phyloP scores from a whole-genome alignment of 2,888 invertebrate genomes.

The Euclidia mi region DNA sequence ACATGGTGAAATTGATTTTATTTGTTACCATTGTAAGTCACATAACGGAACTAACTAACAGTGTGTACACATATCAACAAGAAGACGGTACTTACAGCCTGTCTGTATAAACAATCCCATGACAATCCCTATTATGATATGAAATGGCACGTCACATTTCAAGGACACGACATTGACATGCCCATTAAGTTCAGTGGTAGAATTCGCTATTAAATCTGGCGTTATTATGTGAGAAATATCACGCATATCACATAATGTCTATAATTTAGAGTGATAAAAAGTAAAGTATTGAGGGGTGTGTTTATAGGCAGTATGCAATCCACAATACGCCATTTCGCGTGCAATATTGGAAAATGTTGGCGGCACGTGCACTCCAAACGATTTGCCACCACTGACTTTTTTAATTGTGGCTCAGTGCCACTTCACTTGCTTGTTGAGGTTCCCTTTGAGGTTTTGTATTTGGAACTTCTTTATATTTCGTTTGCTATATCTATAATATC shows the following conservation, averaged over 20 bases:
- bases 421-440: conserved; percentile 38
- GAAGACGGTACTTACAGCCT: background rate
- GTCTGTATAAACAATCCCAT: conserved; percentile 4
- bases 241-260: conserved; percentile 42
- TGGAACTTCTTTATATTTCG: too few relatives aligned
- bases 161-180: conserved; percentile 36
- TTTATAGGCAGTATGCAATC: conserved; percentile 60
- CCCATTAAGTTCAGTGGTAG: conserved; percentile 44
- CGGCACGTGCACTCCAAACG: conserved; percentile 73
- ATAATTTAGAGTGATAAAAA: conserved; percentile 42
- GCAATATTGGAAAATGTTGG: conserved; percentile 82
- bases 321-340: conserved; percentile 69
- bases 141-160: conserved; percentile 39
- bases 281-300: conserved; percentile 55
- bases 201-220: conserved; percentile 43
- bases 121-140: conserved; percentile 20
- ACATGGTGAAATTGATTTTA: too few relatives aligned
- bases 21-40: too few relatives aligned
- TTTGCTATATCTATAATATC: too few relatives aligned
- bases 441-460: conserved; percentile 25
- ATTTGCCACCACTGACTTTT: conserved; percentile 58
- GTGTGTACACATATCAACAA: background rate
- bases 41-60: background rate
- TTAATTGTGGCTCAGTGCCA: conserved; percentile 51
- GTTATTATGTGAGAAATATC: conserved; percentile 23